A percentile compares a stretch with the other conserved stretches of the same genome.
These are phyloP conservation scores for Trididemnum nubilum DNA, from an alignment of 23 tunicate genomes.

Conservation along the genomic window DNA sequence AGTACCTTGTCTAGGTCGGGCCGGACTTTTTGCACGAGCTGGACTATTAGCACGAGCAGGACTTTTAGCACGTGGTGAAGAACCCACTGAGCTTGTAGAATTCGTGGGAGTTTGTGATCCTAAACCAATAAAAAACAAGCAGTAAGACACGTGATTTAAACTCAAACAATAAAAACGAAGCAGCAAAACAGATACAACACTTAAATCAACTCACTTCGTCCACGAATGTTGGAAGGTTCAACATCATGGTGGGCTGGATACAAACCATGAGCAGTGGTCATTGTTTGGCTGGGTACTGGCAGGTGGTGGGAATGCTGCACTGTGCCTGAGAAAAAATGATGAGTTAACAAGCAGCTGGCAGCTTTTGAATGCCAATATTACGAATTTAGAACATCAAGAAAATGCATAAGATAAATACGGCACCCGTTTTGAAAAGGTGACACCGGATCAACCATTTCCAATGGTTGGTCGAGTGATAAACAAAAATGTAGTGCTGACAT, in stretches of 20 bases:
- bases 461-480: too few relatives aligned
- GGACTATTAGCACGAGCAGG: too few relatives aligned
- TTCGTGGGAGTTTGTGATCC: constrained; percentile 24
- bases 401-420: too few relatives aligned
- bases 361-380: too few relatives aligned
- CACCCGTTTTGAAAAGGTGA: too few relatives aligned
- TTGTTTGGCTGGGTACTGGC: constrained; percentile 77
- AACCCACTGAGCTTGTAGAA: background rate
- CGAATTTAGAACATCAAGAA: too few relatives aligned
- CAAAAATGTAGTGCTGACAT: too few relatives aligned
- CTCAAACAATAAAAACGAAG: too few relatives aligned
- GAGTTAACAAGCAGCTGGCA: too few relatives aligned
- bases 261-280: constrained; percentile 61
- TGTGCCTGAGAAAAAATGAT: constrained; percentile 33
- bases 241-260: constrained; percentile 30
- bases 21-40: constrained; percentile 29
- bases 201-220: background rate
- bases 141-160: background rate
- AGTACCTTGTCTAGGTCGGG: constrained; percentile 18
- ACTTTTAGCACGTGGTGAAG: constrained; percentile 29
- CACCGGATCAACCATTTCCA: too few relatives aligned
- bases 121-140: background rate
- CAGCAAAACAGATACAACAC: background rate
- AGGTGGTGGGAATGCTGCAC: constrained; percentile 51
- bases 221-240: background rate